Conservation (phyloP, 2,797 vertebrate genomes). For the Galago senegalensis region DNA sequence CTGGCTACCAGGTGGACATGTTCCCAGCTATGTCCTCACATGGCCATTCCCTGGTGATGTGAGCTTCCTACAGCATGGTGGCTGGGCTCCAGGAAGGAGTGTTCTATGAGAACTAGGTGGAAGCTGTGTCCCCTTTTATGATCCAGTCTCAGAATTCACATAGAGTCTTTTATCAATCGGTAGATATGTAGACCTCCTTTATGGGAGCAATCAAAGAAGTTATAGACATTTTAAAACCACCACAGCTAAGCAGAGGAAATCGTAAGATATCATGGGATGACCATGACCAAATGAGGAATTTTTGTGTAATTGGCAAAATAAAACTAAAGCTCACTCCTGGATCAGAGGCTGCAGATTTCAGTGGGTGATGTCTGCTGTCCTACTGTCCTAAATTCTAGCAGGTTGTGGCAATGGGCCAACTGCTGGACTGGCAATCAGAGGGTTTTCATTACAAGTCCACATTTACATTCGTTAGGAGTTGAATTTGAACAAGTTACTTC, state of each 20-base stretch:
- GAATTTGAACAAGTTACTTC: not conserved
- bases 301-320: not conserved
- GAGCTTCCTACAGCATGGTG: not conserved
- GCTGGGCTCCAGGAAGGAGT: not conserved
- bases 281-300: conserved; percentile 18
- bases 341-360: not conserved
- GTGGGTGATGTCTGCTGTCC: not conserved
- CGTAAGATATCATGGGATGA: not conserved
- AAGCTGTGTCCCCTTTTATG: not conserved
- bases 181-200: not conserved
- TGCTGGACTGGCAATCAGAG: not conserved
- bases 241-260: not conserved
- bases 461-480: not conserved
- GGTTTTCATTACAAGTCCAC: conserved; percentile 32
- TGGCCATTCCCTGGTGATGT: not conserved
- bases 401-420: not conserved
- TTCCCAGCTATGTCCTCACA: not conserved
- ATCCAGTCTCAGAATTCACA: not conserved
- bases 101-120: not conserved
- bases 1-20: not conserved
- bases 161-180: not conserved
- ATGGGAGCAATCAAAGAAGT: not conserved
- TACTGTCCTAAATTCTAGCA: not conserved
- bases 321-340: conserved; percentile 33
- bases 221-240: conserved; percentile 17